Base-by-base conservation (phyloP, 2,113 vertebrate genomes). In the Phrynosoma platyrhinos region DNA sequence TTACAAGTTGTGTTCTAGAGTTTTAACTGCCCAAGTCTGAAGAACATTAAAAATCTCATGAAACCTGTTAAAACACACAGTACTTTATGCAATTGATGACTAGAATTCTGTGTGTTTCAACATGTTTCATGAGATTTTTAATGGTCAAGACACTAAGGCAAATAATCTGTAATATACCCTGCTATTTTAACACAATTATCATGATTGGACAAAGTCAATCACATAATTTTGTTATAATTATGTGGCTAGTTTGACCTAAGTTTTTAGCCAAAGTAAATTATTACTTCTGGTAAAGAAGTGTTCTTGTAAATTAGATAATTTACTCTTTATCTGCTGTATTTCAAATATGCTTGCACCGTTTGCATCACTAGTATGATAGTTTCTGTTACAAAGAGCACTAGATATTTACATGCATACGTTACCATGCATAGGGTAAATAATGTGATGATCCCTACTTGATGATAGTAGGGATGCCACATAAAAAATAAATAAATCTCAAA, bases 261-360 rank as follows among this genome's bases (percentile, higher is more conserved):
- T 91, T 90, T 92, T 64, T 58, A 92, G 81, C 89, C 91, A 94
- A 88, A 55, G 86, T 88, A 89, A 95, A 96, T 95, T 90, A 86
- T 1, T 93, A 82, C 83, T 6, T 90, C 83, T 79, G 53, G 83
- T 89, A 80, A 77, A 91, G 74, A 92, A 92, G 88, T 91, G 87
- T 69, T 55, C 55, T 71, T 40, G 53, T 66, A 53, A 58, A 30
- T 76, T 87, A 77, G 36, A 76, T 66, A 52, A 77, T 83, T 83
- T 14, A 82, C 69, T 4, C 30, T 21, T 47, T 47, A 47, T 52
- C 82, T 27, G 82, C 68, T 81, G 47, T 83, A 82, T 55, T 90
- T 86, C 32, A 79, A 23, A 47, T 91, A 69, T 53, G 36, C 91
- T 69, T 86, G 42, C 14, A 40, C 16, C 53, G 42, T 88, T 80